Conservation (phyloP, 2,797 vertebrate species). For the Gymnocypris eckloni region DNA sequence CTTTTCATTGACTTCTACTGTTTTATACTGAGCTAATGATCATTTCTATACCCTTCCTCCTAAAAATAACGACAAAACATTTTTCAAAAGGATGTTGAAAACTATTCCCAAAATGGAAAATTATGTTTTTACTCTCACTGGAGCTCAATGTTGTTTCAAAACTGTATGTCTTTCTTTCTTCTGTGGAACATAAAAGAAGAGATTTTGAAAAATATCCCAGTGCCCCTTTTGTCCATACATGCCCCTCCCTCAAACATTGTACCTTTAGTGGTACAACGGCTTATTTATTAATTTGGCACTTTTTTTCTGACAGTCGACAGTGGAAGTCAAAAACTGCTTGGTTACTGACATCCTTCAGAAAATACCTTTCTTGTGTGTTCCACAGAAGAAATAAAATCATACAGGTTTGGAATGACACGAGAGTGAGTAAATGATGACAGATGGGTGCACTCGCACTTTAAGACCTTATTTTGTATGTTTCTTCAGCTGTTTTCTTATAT, state of each 20-base stretch:
- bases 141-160: too few species aligned
- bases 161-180: background rate
- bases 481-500: background rate
- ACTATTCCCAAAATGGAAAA: background rate
- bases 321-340: constrained; percentile 2
- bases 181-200: background rate
- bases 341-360: background rate
- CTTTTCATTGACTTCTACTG: constrained; percentile 2
- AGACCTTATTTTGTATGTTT: background rate
- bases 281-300: background rate
- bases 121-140: background rate
- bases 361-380: background rate
- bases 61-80: background rate
- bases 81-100: background rate
- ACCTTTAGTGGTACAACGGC: background rate
- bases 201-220: background rate
- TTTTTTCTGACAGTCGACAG: background rate
- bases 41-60: background rate
- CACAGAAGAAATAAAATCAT: background rate
- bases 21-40: constrained; percentile 4
- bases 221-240: background rate
- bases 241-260: background rate
- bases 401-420: background rate
- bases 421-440: background rate
- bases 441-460: background rate